phyloP scores from a whole-genome alignment of 2,113 vertebrate genomes.

The Thryonomys swinderianus region DNA sequence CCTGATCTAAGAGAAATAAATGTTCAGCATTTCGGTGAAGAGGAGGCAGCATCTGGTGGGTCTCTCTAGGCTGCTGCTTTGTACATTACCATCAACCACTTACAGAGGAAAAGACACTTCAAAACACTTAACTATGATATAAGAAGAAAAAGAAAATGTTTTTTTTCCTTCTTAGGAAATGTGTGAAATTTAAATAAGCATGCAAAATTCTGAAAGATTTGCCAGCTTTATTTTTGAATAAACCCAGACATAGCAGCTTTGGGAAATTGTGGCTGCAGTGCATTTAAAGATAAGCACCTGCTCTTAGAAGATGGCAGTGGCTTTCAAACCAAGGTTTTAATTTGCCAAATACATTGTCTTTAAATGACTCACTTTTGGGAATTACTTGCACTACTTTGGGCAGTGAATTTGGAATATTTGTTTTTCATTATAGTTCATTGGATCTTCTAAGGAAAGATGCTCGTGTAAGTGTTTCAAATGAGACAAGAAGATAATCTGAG shows the following conservation, averaged over 20 bases:
- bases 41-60: not conserved
- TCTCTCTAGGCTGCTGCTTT: not conserved
- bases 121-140: not conserved
- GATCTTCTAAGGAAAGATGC: not conserved
- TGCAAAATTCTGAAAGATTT: constrained; percentile 24
- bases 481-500: constrained; percentile 37
- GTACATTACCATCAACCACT: not conserved
- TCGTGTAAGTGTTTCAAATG: constrained; percentile 11
- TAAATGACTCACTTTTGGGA: constrained; percentile 9
- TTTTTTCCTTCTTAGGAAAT: not conserved
- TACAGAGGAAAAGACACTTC: not conserved
- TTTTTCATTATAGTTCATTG: not conserved
- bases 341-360: constrained; percentile 12
- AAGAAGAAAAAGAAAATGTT: not conserved
- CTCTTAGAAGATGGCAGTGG: not conserved
- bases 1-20: not conserved
- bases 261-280: not conserved
- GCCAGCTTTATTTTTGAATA: not conserved
- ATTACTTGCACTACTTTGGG: not conserved
- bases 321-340: constrained; percentile 23
- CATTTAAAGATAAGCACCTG: not conserved
- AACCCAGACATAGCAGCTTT: not conserved
- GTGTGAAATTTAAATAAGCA: constrained; percentile 13
- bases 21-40: not conserved
- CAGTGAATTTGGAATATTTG: not conserved